Conservation (phyloP, 1,140 invertebrate genomes). For the Ganaspis sp. region DNA sequence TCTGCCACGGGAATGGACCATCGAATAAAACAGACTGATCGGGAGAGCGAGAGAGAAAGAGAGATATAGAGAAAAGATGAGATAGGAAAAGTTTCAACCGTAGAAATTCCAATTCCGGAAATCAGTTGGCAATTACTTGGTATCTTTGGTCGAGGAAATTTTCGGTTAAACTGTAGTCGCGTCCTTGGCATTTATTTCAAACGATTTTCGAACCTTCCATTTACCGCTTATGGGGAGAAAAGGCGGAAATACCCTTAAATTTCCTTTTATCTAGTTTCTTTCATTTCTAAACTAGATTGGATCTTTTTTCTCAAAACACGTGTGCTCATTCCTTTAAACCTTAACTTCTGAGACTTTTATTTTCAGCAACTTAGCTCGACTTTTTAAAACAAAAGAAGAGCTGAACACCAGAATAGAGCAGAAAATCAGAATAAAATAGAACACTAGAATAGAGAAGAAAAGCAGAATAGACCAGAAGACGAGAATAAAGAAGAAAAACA, state of each 20-base stretch:
- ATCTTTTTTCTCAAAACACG: neutral
- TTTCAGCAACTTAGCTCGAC: neutral
- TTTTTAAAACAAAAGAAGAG: neutral
- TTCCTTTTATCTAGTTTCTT: slow-evolving; percentile 1
- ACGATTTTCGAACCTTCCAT: slow-evolving; percentile 45
- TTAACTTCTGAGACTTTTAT: too few relatives aligned
- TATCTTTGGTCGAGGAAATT: slow-evolving; percentile 37
- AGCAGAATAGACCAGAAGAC: too few relatives aligned
- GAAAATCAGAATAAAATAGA: too few relatives aligned
- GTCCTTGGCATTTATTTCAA: slow-evolving; percentile 35
- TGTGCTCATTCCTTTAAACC: too few relatives aligned
- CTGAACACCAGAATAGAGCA: too few relatives aligned
- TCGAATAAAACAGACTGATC: slow-evolving; percentile 3
- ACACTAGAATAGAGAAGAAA: too few relatives aligned
- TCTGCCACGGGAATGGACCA: neutral
- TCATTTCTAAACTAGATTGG: slow-evolving; percentile 2
- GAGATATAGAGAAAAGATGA: neutral
- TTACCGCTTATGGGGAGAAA: slow-evolving; percentile 23
- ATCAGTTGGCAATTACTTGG: slow-evolving; percentile 38
- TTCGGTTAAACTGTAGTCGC: slow-evolving; percentile 7
- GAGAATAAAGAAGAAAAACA: too few relatives aligned
- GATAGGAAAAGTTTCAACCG: slow-evolving; percentile 39
- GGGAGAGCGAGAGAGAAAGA: slow-evolving; percentile 30
- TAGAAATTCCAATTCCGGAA: slow-evolving; percentile 11
- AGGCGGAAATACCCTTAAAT: slow-evolving; percentile 5